Evolutionary conservation across 1,140 invertebrate genomes (phyloP).

Genomic region (Ctenoplectra terminalis): DNA sequence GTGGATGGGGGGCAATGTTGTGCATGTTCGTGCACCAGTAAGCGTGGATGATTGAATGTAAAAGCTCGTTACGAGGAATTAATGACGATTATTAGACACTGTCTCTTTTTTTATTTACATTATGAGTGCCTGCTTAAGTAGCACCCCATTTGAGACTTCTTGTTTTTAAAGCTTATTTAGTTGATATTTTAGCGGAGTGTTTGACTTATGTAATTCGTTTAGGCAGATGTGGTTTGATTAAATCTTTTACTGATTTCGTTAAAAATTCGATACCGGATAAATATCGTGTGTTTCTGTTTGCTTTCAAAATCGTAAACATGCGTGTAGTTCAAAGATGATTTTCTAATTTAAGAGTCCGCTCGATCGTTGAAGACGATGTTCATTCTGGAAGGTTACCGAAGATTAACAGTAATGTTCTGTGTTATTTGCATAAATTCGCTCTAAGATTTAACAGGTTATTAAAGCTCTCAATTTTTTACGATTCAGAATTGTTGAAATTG

Average conservation of each 20-base stretch:
- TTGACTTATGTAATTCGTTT: neutral
- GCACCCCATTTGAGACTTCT: neutral
- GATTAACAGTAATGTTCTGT: too few species aligned
- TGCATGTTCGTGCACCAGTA: neutral
- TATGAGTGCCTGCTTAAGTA: neutral
- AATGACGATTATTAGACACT: neutral
- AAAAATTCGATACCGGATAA: neutral
- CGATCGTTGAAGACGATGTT: neutral
- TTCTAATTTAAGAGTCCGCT: neutral
- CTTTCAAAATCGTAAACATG: too few species aligned
- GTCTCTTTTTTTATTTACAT: neutral
- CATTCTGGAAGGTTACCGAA: neutral
- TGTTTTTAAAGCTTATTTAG: too few species aligned
- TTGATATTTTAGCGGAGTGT: neutral
- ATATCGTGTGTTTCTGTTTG: too few species aligned
- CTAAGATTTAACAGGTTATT: too few species aligned
- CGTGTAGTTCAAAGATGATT: neutral
- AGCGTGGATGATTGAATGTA: neutral
- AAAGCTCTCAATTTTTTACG: too few species aligned
- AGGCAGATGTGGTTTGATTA: too few species aligned
- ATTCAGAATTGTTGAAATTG: neutral
- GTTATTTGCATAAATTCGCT: too few species aligned
- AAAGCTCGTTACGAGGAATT: neutral
- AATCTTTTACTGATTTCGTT: neutral
- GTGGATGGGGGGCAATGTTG: slow-evolving; percentile 3